Conservation (phyloP, 2,888 invertebrate species). For the Ethmia dodecea region DNA sequence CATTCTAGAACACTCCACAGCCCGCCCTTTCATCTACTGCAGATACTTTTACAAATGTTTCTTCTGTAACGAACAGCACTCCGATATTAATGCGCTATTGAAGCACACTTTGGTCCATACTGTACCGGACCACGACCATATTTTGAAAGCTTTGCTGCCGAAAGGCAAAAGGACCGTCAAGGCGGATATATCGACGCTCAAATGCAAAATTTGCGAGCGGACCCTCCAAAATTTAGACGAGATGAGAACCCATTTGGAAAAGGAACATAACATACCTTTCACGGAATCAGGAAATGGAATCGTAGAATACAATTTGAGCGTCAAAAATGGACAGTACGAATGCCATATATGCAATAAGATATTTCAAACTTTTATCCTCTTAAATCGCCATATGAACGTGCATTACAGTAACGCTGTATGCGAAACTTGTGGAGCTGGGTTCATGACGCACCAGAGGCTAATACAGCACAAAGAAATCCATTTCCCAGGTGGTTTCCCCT, state of each 20-base stretch:
- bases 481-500: slow-evolving; percentile 49
- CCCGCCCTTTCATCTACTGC: slow-evolving; percentile 51
- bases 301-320: slow-evolving; percentile 43
- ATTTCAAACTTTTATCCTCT: slow-evolving; percentile 50
- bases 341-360: slow-evolving; percentile 50
- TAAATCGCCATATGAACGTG: slow-evolving; percentile 61
- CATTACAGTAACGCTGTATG: slow-evolving; percentile 60
- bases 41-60: slow-evolving; percentile 58
- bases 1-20: slow-evolving; percentile 44
- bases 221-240: slow-evolving; percentile 32
- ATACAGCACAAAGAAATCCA: slow-evolving; percentile 57
- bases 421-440: slow-evolving; percentile 54
- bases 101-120: slow-evolving; percentile 38
- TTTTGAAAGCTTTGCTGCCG: slow-evolving; percentile 43
- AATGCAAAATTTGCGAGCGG: slow-evolving; percentile 43
- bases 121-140: slow-evolving; percentile 32
- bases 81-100: slow-evolving; percentile 40
- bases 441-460: slow-evolving; percentile 51
- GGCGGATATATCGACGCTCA: slow-evolving; percentile 52
- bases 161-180: slow-evolving; percentile 55
- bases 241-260: slow-evolving; percentile 38
- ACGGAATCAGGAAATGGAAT: slow-evolving; percentile 50
- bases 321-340: slow-evolving; percentile 39
- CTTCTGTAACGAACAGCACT: slow-evolving; percentile 45
- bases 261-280: slow-evolving; percentile 35